Conservation (phyloP, 2,113 vertebrate genomes). For the Oncorhynchus tshawytscha region DNA sequence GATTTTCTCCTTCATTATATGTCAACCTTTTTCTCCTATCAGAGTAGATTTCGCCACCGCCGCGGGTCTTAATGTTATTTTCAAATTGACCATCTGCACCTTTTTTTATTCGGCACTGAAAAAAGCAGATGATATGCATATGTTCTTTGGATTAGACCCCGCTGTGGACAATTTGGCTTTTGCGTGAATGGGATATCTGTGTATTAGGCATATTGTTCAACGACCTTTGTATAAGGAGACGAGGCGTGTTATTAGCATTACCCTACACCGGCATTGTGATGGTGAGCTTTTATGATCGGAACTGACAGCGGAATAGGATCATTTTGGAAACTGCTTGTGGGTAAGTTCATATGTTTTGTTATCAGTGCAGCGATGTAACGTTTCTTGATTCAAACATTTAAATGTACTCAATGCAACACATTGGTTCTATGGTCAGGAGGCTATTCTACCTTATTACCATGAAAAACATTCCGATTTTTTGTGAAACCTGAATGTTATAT, state of each 20-base stretch:
- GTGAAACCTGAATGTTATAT: neutral
- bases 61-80: slow-evolving; percentile 23
- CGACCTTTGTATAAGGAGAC: slow-evolving; percentile 55
- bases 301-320: slow-evolving; percentile 78
- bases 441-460: neutral
- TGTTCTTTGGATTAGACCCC: slow-evolving; percentile 83
- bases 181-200: slow-evolving; percentile 75
- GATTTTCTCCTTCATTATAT: slow-evolving; percentile 44
- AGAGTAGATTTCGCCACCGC: slow-evolving; percentile 44
- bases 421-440: neutral
- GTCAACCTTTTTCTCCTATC: slow-evolving; percentile 19
- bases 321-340: slow-evolving; percentile 80
- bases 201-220: slow-evolving; percentile 66
- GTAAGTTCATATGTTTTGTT: slow-evolving; percentile 74
- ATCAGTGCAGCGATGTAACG: neutral
- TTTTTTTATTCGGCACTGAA: slow-evolving; percentile 63
- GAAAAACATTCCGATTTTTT: neutral
- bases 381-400: neutral
- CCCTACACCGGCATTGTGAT: slow-evolving; percentile 81
- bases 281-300: slow-evolving; percentile 76
- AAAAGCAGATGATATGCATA: slow-evolving; percentile 66
- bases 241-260: slow-evolving; percentile 64
- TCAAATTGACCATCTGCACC: slow-evolving; percentile 75
- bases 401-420: neutral
- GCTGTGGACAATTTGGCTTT: slow-evolving; percentile 82